Conservation (phyloP, 2,113 vertebrate species). For the Cynoglossus semilaevis region DNA sequence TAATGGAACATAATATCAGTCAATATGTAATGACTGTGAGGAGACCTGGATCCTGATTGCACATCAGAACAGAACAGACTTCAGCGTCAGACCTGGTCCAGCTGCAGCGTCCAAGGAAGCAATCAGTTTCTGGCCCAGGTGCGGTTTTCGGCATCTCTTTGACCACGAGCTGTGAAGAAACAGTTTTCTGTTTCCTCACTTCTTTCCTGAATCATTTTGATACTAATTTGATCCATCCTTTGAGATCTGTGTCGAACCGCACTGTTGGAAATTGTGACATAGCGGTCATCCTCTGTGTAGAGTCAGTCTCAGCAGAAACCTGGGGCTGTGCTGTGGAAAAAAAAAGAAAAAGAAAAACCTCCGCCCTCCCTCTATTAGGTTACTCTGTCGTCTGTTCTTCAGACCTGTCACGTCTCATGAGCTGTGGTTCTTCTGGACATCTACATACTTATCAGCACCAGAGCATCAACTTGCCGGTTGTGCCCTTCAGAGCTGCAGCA, state of each 20-base stretch:
- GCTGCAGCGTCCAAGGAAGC: conserved; percentile 30
- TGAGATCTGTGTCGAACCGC: conserved; percentile 3
- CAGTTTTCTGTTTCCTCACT: neutral
- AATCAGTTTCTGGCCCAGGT: conserved; percentile 39
- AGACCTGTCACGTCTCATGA: conserved; percentile 41
- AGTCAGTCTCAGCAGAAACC: conserved; percentile 1
- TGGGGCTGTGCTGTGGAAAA: conserved; percentile 22
- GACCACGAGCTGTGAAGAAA: conserved; percentile 15
- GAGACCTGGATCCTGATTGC: conserved; percentile 40
- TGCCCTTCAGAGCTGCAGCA: conserved; percentile 29
- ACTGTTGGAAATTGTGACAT: conserved; percentile 14
- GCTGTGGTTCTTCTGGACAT: conserved; percentile 39
- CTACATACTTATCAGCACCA: conserved; percentile 45
- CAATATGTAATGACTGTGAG: conserved; percentile 38
- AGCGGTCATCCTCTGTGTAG: neutral
- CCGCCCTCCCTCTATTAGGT: conserved; percentile 9
- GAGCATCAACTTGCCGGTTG: conserved; percentile 22
- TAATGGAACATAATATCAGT: conserved; percentile 37
- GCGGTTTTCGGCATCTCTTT: conserved; percentile 6
- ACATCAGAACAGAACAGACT: conserved; percentile 35
- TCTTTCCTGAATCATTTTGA: conserved; percentile 12
- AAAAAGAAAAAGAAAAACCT: conserved; percentile 1
- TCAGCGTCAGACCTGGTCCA: conserved; percentile 38
- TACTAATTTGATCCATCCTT: conserved; percentile 26
- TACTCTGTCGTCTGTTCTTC: conserved; percentile 38